Evolutionary conservation across 2,113 vertebrate species (phyloP).

Genomic region (Puffinus mauretanicus): DNA sequence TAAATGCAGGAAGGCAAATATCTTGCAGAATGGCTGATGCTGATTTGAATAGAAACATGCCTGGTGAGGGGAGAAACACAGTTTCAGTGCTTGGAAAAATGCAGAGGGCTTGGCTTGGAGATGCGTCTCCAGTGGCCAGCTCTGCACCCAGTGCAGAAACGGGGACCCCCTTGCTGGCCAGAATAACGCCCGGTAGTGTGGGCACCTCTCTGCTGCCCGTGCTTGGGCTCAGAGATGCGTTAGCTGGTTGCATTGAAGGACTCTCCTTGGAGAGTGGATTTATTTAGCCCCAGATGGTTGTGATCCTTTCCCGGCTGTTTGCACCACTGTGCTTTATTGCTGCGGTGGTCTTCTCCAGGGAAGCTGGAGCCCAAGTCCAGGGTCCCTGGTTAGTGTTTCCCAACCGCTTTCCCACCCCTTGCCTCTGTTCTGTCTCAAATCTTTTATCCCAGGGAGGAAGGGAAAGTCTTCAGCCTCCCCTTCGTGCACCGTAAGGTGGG

Average conservation of each 20-base stretch:
- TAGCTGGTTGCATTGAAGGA: background rate
- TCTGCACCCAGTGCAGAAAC: background rate
- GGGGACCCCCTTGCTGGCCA: background rate
- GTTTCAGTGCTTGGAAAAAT: background rate
- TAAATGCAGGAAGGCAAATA: slow-evolving; percentile 60
- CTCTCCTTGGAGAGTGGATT: background rate
- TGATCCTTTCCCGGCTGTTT: background rate
- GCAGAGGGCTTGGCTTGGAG: background rate
- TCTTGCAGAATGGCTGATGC: slow-evolving; percentile 32
- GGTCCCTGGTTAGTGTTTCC: background rate
- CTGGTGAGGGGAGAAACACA: background rate
- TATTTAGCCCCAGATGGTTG: background rate
- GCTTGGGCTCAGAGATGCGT: background rate
- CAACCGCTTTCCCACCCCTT: background rate
- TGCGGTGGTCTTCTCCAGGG: background rate
- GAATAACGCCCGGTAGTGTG: accelerated
- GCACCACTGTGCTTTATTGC: background rate
- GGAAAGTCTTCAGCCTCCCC: background rate
- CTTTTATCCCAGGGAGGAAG: background rate
- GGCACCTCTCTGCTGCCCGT: accelerated
- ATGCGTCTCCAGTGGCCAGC: background rate
- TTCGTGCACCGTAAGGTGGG: background rate
- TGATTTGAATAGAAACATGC: slow-evolving; percentile 43
- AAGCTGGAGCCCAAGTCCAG: background rate
- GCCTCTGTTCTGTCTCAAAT: background rate